These are phyloP conservation scores for Drosophila cyrtoloma DNA, from an alignment of 2,888 invertebrate genomes.

Conservation along the genomic window DNA sequence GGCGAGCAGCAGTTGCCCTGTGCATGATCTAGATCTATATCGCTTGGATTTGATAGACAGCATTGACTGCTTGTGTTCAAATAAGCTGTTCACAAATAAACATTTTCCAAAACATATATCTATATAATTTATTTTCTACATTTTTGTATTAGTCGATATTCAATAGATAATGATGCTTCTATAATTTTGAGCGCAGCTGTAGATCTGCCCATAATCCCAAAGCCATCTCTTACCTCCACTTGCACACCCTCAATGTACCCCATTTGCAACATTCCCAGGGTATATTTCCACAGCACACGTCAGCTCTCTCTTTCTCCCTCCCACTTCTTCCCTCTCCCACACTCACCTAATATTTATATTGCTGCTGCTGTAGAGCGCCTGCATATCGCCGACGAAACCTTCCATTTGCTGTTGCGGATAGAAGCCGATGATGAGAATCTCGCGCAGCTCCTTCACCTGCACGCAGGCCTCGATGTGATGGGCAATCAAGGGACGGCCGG, in stretches of 20 bases:
- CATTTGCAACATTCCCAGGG: not conserved
- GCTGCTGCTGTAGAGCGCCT: constrained; percentile 89
- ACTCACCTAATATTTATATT: constrained; percentile 90
- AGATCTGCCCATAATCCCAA: no score
- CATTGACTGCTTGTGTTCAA: no score
- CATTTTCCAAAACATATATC: no score
- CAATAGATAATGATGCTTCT: no score
- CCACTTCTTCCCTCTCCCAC: not conserved
- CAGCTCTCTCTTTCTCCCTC: constrained; percentile 1
- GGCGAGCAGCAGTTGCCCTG: not conserved
- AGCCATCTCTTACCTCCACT: no score
- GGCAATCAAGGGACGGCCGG: constrained; percentile 97
- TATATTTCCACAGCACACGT: constrained; percentile 26
- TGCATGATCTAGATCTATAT: not conserved
- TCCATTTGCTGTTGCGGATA: constrained; percentile 94
- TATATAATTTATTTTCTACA: no score
- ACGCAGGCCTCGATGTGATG: constrained; percentile 98
- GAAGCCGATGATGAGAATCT: constrained; percentile 97
- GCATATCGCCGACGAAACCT: constrained; percentile 94
- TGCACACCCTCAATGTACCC: not conserved
- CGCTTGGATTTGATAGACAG: not conserved
- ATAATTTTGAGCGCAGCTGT: no score
- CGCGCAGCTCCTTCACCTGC: constrained; percentile 91
- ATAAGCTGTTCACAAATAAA: no score
- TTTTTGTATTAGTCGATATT: no score